Evolutionary conservation across 2,113 vertebrate species (phyloP).

Genomic region (Reinhardtius hippoglossoides): DNA sequence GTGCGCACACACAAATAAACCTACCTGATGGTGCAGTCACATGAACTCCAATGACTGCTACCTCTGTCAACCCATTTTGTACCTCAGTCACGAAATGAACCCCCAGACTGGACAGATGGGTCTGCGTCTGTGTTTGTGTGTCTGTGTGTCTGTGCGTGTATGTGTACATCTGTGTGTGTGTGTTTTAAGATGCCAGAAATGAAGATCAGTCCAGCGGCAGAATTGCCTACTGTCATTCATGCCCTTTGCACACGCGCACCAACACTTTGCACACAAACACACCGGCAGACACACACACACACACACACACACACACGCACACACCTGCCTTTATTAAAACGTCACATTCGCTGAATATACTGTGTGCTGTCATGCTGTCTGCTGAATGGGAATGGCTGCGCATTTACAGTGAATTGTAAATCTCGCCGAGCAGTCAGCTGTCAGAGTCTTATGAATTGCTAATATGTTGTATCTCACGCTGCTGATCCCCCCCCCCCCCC

Average conservation of each 20-base stretch:
- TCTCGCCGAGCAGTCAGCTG: slow-evolving; percentile 74
- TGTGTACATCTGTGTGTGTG: slow-evolving; percentile 17
- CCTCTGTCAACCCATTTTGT: slow-evolving; percentile 64
- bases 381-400: slow-evolving; percentile 68
- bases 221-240: slow-evolving; percentile 75
- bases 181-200: slow-evolving; percentile 62
- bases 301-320: slow-evolving; percentile 24
- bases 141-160: slow-evolving; percentile 15
- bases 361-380: slow-evolving; percentile 76
- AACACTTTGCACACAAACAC: background rate
- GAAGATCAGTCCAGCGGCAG: slow-evolving; percentile 73
- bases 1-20: slow-evolving; percentile 30
- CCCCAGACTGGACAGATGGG: slow-evolving; percentile 66
- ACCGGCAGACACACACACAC: background rate
- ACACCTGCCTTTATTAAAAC: slow-evolving; percentile 78
- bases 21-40: slow-evolving; percentile 68
- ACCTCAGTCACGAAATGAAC: slow-evolving; percentile 65
- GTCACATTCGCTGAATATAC: slow-evolving; percentile 75
- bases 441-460: slow-evolving; percentile 81
- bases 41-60: slow-evolving; percentile 62
- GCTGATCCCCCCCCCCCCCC: slow-evolving; percentile 45
- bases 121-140: slow-evolving; percentile 23
- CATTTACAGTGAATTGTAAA: slow-evolving; percentile 82
- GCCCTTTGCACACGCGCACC: slow-evolving; percentile 51
- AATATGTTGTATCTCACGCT: slow-evolving; percentile 74